Evolutionary conservation across 2,113 vertebrate species (phyloP), one percentile per base, ranked within the genome.

Genomic region (Balaeniceps rex): DNA sequence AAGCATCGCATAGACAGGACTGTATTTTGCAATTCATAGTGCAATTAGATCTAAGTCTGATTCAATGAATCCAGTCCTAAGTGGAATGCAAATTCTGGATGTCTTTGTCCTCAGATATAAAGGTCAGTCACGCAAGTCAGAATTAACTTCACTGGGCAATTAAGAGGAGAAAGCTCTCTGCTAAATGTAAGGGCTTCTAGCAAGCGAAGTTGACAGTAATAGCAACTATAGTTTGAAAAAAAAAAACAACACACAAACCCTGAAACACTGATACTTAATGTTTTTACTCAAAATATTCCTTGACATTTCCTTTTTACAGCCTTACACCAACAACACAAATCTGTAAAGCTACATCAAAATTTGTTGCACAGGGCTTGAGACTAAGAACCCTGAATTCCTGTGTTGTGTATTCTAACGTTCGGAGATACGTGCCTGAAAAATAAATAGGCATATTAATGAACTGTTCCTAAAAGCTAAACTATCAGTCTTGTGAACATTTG

Each of bases 51-150:
- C 83, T 61, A 47, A 70, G 86, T 54, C 70, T 79, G 72, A 93
- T 49, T 79, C 68, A 79, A 19, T 71, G 83, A 57, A 82, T 66
- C 75, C 25, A 24, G 68, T 49, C 74, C 54, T 87, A 89, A 95
- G 75, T 47, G 64, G 72, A 91, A 98, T 90, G 64, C 31, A 97
- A 94, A 96, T 87, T 55, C 36, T 61, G 46, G 38, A 44, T 38
- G 84, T 46, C 81, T 75, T 64, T 87, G 66, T 95, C 52, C 87
- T 91, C 47, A 47, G 36, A 89, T 46, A 60, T 51, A 82, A 88
- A 93, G 83, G 42, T 88, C 89, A 89, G 64, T 68, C 2, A 2
- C 61, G 44, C 81, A 75, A 90, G 66, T 80, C 33, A 49, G 66
- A 91, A 86, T 89, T 75, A 82, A 54, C 68, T 93, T 54, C 49